These are phyloP conservation scores for Mycetomoellerius zeteki DNA, from an alignment of 1,140 invertebrate species.

Conservation along the genomic window DNA sequence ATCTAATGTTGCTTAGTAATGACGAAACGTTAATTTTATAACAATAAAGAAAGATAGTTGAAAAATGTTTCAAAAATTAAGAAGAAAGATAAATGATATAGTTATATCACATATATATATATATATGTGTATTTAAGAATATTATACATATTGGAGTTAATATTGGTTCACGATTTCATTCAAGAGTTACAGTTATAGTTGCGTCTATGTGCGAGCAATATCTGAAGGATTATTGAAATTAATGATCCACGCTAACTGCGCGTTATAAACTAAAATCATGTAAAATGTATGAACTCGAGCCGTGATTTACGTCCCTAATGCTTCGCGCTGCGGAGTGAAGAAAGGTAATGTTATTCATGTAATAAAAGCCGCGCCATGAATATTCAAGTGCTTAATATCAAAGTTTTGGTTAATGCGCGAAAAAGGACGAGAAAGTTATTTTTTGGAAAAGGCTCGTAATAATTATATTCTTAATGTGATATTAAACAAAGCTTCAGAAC, in stretches of 20 bases:
- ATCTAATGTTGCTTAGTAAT: slow-evolving; percentile 13
- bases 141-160: background rate
- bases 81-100: background rate
- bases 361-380: slow-evolving; percentile 68
- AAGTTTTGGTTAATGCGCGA: slow-evolving; percentile 64
- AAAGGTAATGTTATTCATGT: slow-evolving; percentile 70
- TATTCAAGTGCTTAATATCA: slow-evolving; percentile 70
- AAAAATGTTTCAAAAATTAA: background rate
- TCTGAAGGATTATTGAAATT: slow-evolving; percentile 63
- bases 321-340: slow-evolving; percentile 52
- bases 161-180: slow-evolving; percentile 19
- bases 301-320: slow-evolving; percentile 69
- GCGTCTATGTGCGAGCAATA: slow-evolving; percentile 50
- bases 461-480: slow-evolving; percentile 56
- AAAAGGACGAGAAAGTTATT: slow-evolving; percentile 46
- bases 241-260: slow-evolving; percentile 63
- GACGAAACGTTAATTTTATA: too few species aligned
- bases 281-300: slow-evolving; percentile 66
- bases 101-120: background rate
- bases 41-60: background rate
- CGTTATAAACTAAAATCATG: slow-evolving; percentile 67
- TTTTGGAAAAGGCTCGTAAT: slow-evolving; percentile 32
- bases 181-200: slow-evolving; percentile 24
- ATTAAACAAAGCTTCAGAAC: background rate
- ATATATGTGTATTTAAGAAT: background rate